These are phyloP conservation scores for Catharus fuscescens DNA, from an alignment of 2,113 vertebrate species.

Conservation along the genomic window DNA sequence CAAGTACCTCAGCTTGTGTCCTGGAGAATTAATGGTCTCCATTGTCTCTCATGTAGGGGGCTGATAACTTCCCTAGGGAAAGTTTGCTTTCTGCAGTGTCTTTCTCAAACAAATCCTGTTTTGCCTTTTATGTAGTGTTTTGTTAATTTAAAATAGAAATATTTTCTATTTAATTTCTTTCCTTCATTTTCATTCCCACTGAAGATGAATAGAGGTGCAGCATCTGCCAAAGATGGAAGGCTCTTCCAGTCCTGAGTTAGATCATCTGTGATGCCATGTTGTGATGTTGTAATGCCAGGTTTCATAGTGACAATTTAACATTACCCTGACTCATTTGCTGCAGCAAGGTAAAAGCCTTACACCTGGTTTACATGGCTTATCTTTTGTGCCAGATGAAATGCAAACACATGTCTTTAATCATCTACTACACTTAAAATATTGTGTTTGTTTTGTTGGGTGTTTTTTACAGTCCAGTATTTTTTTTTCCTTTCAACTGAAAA, in stretches of 20 bases:
- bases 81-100: neutral
- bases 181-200: neutral
- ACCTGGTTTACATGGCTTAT: neutral
- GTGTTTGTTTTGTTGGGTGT: neutral
- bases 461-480: neutral
- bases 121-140: neutral
- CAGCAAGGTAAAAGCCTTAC: neutral
- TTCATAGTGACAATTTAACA: neutral
- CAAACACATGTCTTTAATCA: neutral
- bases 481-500: neutral
- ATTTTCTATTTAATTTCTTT: neutral
- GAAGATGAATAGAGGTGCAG: neutral
- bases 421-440: neutral
- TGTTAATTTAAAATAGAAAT: neutral
- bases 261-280: neutral
- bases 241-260: neutral
- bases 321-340: neutral
- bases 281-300: neutral
- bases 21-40: neutral
- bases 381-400: neutral
- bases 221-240: neutral
- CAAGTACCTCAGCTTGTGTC: neutral
- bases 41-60: neutral
- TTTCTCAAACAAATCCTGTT: neutral
- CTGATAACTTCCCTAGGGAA: neutral